Evolutionary conservation across 2,113 vertebrate genomes (phyloP), one percentile per base, ranked within the genome.

Genomic region (Lagenorhynchus albirostris): DNA sequence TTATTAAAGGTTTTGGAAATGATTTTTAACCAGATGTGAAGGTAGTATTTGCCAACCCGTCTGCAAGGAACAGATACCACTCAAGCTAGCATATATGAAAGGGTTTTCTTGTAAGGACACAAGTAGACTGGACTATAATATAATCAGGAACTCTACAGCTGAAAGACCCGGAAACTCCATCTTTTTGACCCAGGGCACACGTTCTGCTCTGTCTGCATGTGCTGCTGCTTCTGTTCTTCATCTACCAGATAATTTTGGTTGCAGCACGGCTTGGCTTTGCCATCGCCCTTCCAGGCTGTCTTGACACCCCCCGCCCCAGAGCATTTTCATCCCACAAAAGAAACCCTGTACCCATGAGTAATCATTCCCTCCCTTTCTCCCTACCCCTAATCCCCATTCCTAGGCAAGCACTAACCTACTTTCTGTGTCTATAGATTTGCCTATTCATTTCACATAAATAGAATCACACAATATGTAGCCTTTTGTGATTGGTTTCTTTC

Each of bases 11-110:
- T 94, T 81, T 79, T 25, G 5, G 55, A 85, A 95, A 76, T 92
- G 18, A n/a, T 53, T 86, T 92, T 77, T 94, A 77, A 95, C 90
- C 53, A 94, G n/a, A 36, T 31, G 12, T 84, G 38, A 91, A 71
- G 20, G 14, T 84, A 68, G 50, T 62, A 17, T 83, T 94, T 91
- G 58, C 41, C 60, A 55, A 26, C 60, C 33, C 36, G 7, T 97
- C 89, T 86, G 1, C 20, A 83, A 68, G 60, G 13, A 71, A 53
- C 12, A 60, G n/a, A 36, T 76, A 23, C 17, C 67, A 38, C 60
- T 87, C 4, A 74, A 41, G 44, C 68, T 94, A 36, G 14, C 36
- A 50, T 31, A n/a, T 71, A 38, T n/a, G 38, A 60, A 92, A 38
- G 53, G 2, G 3, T 67, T 83, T 88, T 85, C 33, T 60, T 55